Base-by-base conservation (phyloP, 2,113 vertebrate species). In the Apus apus region DNA sequence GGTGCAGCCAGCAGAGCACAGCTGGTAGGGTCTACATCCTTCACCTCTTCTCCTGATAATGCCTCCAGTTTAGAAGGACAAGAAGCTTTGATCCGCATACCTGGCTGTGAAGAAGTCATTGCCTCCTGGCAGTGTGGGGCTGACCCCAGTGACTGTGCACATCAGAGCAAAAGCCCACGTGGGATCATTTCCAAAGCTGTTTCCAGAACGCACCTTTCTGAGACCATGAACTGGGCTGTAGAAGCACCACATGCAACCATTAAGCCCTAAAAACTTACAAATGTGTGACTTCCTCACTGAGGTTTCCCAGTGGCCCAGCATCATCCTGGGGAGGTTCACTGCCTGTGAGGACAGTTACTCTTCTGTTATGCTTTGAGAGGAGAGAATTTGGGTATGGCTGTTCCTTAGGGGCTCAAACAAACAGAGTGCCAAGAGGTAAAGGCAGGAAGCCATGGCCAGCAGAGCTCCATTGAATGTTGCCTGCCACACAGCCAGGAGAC, bases 41-140 rank as follows among this genome's bases (percentile, higher is more conserved):
- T 38, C 15, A 61, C 19, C 29, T 25, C 38, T 68, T 90, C 36
- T 32, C 45, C 45, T 60, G 1, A 9, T 0, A 2, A 13, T 53
- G 50, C 5, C 62, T 72, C 9, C 26, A 45, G 32, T 4, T 4
- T 15, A n/a, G 23, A 1, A 1, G 18, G 13, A 15, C 1, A 0
- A 72, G 51, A 23, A 60, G 20, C 36, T 67, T 30, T 6, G 8
- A 68, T 16, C 32, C 34, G 6, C 40, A 65, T 1, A 20, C 10
- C 45, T 36, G 26, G 5, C 17, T 66, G 29, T 29, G 45, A 32
- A 15, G 43, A 45, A 48, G 5, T 22, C 29, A 8, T 36, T 64
- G 15, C 26, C 45, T 65, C 38, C 38, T 61, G 62, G 70, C 25
- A 38, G 5, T 4, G 0, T 1, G 4, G 32, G 15, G 4, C 38